These are phyloP conservation scores for Phaethornis superciliosus DNA, from an alignment of 2,113 vertebrate genomes.

Conservation along the genomic window DNA sequence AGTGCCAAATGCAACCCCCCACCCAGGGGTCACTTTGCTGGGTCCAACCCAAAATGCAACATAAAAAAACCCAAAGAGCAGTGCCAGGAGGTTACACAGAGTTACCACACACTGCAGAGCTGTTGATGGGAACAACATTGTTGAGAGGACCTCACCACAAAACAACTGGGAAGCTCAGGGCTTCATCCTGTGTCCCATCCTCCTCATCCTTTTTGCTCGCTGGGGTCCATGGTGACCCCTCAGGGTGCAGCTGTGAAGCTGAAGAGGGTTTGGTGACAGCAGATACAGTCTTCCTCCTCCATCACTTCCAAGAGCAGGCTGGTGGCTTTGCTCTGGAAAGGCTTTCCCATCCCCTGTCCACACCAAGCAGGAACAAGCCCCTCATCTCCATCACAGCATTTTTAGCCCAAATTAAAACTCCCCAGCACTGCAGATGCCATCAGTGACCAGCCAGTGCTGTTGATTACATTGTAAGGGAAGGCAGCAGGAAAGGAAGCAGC, in stretches of 20 bases:
- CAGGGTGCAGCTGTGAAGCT: no score
- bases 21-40: neutral
- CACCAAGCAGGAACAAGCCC: neutral
- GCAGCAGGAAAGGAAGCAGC: neutral
- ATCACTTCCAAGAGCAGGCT: neutral
- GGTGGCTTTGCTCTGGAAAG: neutral
- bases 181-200: neutral
- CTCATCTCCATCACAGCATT: neutral
- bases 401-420: neutral
- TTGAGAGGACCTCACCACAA: neutral
- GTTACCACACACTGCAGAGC: neutral
- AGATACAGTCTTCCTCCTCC: no score
- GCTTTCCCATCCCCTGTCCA: neutral
- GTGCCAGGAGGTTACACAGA: neutral
- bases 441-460: neutral
- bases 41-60: neutral
- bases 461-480: conserved; percentile 10
- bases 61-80: neutral
- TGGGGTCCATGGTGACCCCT: neutral
- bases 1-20: neutral
- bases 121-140: no score
- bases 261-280: neutral
- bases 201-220: neutral
- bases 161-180: neutral
- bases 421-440: neutral